Percentiles rank a stretch among this genome's conserved stretches.
These are phyloP conservation scores for Scotopteryx bipunctaria DNA, from an alignment of 2,888 invertebrate genomes.

Conservation along the genomic window DNA sequence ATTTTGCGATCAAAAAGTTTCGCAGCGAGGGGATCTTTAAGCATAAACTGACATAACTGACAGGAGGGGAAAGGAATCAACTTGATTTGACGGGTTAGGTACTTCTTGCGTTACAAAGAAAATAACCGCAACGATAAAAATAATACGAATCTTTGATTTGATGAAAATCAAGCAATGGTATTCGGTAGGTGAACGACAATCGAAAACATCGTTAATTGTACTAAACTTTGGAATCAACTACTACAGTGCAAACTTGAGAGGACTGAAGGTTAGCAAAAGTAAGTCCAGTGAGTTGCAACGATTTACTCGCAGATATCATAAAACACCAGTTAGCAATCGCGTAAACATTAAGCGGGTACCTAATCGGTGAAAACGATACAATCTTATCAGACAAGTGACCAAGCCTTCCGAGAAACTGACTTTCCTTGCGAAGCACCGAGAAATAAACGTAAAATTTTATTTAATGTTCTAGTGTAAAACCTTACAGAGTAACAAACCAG, in stretches of 20 bases:
- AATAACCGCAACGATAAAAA: too few species aligned
- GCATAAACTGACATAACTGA: conserved; percentile 37
- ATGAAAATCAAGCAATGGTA: background rate
- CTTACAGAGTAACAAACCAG: too few species aligned
- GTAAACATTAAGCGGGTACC: background rate
- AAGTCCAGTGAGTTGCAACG: too few species aligned
- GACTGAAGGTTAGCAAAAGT: too few species aligned
- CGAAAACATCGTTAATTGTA: too few species aligned
- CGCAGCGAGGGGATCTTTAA: conserved; percentile 27
- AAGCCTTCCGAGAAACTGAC: conserved; percentile 3
- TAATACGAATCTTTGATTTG: background rate
- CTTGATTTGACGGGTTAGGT: conserved; percentile 41
- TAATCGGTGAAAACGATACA: conserved; percentile 2
- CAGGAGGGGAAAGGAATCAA: conserved; percentile 25
- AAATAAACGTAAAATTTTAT: background rate
- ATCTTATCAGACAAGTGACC: background rate
- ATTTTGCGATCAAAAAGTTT: conserved; percentile 42
- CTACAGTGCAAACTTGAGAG: too few species aligned
- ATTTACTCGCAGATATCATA: background rate
- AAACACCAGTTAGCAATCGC: background rate
- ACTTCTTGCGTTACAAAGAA: conserved; percentile 29
- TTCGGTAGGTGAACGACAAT: too few species aligned
- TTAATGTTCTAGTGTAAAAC: too few species aligned
- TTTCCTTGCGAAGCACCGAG: background rate
- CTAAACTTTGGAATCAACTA: too few species aligned